Evolutionary conservation across 1,140 invertebrate genomes (phyloP).

Genomic region (Drosophila tropicalis): DNA sequence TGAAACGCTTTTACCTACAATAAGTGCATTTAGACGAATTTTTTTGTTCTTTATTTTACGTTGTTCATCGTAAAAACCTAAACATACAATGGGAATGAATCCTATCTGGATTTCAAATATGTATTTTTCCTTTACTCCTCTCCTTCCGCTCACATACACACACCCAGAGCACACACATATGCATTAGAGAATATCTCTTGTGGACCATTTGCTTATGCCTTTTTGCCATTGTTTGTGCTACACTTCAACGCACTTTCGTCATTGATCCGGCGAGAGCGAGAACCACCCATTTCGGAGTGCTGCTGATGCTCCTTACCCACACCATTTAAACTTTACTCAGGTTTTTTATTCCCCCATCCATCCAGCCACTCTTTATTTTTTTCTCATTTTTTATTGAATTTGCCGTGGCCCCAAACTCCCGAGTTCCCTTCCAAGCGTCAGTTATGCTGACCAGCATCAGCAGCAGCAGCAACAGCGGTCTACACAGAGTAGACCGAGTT

Average conservation of each 20-base stretch:
- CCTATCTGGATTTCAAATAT: conserved; percentile 46
- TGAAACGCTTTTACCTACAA: not conserved
- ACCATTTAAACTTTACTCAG: conserved; percentile 12
- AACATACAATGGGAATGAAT: conserved; percentile 25
- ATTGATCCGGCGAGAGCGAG: conserved; percentile 57
- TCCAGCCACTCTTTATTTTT: conserved; percentile 26
- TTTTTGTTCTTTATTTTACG: not conserved
- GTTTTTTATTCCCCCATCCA: conserved; percentile 32
- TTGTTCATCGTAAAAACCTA: conserved; percentile 7
- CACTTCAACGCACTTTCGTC: conserved; percentile 80
- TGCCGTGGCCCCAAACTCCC: conserved; percentile 10
- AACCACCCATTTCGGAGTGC: conserved; percentile 10
- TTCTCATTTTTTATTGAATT: conserved; percentile 72
- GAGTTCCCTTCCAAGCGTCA: not conserved
- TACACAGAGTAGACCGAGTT: conserved; percentile 29
- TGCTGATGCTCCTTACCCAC: conserved; percentile 22
- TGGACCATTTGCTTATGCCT: conserved; percentile 66
- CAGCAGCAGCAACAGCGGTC: conserved; percentile 1
- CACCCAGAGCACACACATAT: conserved; percentile 6
- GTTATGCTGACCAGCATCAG: conserved; percentile 37
- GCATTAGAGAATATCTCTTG: conserved; percentile 24
- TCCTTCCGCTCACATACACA: not conserved
- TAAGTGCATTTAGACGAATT: conserved; percentile 31
- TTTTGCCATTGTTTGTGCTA: conserved; percentile 75
- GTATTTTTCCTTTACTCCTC: conserved; percentile 13